Evolutionary conservation across 2,888 invertebrate genomes (phyloP).

Genomic region (Tiliacea citrago): DNA sequence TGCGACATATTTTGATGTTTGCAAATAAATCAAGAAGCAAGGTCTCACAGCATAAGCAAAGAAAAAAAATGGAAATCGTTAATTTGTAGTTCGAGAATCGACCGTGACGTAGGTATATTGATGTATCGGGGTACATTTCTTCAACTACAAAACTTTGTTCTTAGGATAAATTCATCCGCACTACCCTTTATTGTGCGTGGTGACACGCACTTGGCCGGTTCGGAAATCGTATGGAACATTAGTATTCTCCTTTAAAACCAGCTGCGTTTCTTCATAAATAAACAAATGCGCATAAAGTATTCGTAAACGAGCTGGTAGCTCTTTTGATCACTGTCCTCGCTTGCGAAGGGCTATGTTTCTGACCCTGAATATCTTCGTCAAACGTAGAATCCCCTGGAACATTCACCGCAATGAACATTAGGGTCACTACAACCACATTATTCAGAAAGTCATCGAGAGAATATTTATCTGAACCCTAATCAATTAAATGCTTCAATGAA

Average conservation of each 20-base stretch:
- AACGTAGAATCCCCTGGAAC: not conserved
- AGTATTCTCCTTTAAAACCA: not conserved
- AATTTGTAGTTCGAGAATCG: too few species aligned
- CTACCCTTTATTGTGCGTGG: too few species aligned
- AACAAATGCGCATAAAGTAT: not conserved
- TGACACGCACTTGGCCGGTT: too few species aligned
- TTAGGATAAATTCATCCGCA: too few species aligned
- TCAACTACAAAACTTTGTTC: too few species aligned
- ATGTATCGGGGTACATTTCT: too few species aligned
- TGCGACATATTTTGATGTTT: too few species aligned
- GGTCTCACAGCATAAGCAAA: too few species aligned
- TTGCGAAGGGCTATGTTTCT: not conserved
- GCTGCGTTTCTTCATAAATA: not conserved
- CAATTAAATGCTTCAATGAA: constrained; percentile 60
- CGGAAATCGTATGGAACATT: too few species aligned
- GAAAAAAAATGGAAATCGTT: too few species aligned
- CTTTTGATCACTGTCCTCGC: constrained; percentile 16
- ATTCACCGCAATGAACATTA: constrained; percentile 24
- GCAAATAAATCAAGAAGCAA: too few species aligned
- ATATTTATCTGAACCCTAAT: constrained; percentile 55
- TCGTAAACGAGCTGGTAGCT: not conserved
- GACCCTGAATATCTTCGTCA: not conserved
- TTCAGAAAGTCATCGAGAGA: constrained; percentile 34
- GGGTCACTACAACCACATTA: constrained; percentile 30
- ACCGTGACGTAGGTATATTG: too few species aligned